Conservation (phyloP, 2,113 vertebrate genomes). For the Leiothrix lutea region DNA sequence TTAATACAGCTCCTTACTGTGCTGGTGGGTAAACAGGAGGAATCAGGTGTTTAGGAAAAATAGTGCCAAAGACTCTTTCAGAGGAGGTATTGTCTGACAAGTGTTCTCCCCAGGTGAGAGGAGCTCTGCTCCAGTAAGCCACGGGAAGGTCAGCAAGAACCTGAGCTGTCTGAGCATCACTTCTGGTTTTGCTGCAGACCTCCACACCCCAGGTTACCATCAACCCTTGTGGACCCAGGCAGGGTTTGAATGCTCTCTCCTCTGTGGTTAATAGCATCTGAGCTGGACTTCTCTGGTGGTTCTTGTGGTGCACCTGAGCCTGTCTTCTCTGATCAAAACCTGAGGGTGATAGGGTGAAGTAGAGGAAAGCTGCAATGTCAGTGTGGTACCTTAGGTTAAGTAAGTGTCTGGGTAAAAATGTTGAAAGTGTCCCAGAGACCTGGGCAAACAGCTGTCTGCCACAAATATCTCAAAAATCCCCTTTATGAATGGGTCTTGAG, state of each 20-base stretch:
- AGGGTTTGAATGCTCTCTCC: neutral
- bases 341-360: neutral
- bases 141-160: neutral
- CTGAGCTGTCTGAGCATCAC: neutral
- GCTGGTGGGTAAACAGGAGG: neutral
- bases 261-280: neutral
- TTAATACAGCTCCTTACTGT: neutral
- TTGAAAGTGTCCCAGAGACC: neutral
- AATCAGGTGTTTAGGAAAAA: neutral
- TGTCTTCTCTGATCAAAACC: neutral
- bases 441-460: neutral
- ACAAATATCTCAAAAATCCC: neutral
- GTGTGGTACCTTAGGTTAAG: neutral
- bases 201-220: neutral
- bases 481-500: neutral
- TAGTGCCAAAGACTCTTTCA: neutral
- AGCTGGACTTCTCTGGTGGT: neutral
- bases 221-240: neutral
- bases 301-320: neutral
- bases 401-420: neutral
- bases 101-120: neutral
- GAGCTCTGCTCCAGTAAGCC: neutral
- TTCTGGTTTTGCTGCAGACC: neutral
- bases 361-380: neutral
- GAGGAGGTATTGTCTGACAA: neutral